Conservation (phyloP, 2,113 vertebrate genomes). For the Polypterus bichir region DNA sequence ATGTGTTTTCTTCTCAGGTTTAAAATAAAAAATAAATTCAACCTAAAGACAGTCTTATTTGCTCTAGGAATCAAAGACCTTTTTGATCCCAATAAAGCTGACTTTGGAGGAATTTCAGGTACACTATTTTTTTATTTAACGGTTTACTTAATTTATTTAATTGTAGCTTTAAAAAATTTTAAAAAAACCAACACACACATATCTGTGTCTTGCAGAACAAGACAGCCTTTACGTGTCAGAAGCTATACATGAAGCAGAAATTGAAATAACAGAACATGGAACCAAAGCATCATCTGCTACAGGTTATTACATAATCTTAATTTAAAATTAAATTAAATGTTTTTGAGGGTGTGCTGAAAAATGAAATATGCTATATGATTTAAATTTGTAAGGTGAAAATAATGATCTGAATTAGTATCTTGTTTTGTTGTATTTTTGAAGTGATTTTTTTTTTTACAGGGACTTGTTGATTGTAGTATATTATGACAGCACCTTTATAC, state of each 20-base stretch:
- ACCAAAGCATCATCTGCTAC: slow-evolving; percentile 66
- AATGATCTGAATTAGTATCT: not conserved
- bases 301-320: slow-evolving; percentile 32
- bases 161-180: not conserved
- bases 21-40: slow-evolving; percentile 66
- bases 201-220: slow-evolving; percentile 38
- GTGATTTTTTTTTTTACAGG: slow-evolving; percentile 10
- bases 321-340: too few relatives aligned
- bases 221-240: slow-evolving; percentile 70
- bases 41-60: slow-evolving; percentile 61
- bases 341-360: too few relatives aligned
- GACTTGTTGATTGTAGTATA: too few relatives aligned
- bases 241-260: slow-evolving; percentile 66
- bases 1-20: slow-evolving; percentile 54
- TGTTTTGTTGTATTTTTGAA: not conserved
- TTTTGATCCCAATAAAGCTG: slow-evolving; percentile 63
- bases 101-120: slow-evolving; percentile 84
- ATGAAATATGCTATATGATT: too few relatives aligned
- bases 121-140: slow-evolving; percentile 13
- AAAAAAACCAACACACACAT: not conserved
- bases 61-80: slow-evolving; percentile 68
- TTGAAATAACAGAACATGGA: slow-evolving; percentile 72
- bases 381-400: too few relatives aligned
- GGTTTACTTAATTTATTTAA: not conserved
- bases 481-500: too few relatives aligned